A percentile compares a stretch with the other conserved stretches of the same genome.
phyloP scores from a whole-genome alignment of 2,797 vertebrate species.

The Pseudomugil gertrudae region DNA sequence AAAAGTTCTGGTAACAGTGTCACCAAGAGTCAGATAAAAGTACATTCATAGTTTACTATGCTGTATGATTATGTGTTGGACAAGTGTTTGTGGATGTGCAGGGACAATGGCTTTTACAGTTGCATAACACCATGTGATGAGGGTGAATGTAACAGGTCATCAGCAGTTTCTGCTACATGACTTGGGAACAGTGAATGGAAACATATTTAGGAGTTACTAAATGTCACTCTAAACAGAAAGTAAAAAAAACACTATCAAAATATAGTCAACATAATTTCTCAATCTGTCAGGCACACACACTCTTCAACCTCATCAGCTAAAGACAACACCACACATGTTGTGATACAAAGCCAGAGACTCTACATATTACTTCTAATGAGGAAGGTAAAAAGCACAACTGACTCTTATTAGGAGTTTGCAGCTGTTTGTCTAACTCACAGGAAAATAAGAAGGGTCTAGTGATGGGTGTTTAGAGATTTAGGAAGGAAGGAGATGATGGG shows the following conservation, averaged over 20 bases:
- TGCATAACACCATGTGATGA: constrained; percentile 43
- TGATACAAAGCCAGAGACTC: constrained; percentile 30
- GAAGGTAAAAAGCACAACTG: constrained; percentile 37
- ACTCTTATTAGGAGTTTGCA: constrained; percentile 63
- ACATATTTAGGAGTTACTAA: constrained; percentile 5
- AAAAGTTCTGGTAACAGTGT: constrained; percentile 44
- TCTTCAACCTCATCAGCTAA: constrained; percentile 47
- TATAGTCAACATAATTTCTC: constrained; percentile 1
- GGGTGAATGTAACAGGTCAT: constrained; percentile 21
- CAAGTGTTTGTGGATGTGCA: constrained; percentile 46
- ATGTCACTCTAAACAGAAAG: neutral
- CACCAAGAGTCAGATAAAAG: constrained; percentile 35
- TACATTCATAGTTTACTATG: constrained; percentile 51
- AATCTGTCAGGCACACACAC: constrained; percentile 1
- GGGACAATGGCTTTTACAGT: constrained; percentile 48
- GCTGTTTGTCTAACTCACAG: constrained; percentile 59
- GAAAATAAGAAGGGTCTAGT: constrained; percentile 33
- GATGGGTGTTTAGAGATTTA: constrained; percentile 29
- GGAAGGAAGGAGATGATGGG: neutral
- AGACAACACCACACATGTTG: constrained; percentile 27
- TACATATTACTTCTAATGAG: constrained; percentile 57
- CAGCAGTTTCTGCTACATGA: constrained; percentile 11
- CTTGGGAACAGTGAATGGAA: constrained; percentile 19
- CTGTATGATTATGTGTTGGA: constrained; percentile 55
- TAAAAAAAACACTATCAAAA: constrained; percentile 14